Conservation (phyloP, 2,888 invertebrate genomes). For the Eurytoma californica region DNA sequence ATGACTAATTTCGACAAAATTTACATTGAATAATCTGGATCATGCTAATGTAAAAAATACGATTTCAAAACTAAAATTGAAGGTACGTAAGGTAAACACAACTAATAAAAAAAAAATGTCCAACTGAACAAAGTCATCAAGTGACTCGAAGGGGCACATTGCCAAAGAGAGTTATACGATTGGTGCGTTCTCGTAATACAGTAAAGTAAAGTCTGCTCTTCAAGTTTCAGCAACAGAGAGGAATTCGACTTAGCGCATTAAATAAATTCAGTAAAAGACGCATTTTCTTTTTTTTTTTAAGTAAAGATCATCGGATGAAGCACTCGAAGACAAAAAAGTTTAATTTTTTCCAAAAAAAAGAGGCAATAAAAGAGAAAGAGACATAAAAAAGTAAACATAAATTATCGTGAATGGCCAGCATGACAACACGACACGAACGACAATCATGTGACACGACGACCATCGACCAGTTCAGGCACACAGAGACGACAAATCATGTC, state of each 20-base stretch:
- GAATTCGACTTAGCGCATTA: no score
- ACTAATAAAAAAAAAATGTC: no score
- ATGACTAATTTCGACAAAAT: no score
- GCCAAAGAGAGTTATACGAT: slow-evolving; percentile 44
- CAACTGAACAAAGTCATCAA: no score
- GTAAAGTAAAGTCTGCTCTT: slow-evolving; percentile 28
- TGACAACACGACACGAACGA: slow-evolving; percentile 76
- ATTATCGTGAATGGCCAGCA: slow-evolving; percentile 71
- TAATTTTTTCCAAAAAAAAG: neutral
- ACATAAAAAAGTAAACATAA: slow-evolving; percentile 36
- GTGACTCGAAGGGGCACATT: neutral
- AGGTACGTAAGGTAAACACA: no score
- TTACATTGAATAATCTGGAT: no score
- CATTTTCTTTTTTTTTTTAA: neutral
- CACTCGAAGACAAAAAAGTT: slow-evolving; percentile 17
- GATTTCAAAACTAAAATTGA: no score
- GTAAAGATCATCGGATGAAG: neutral
- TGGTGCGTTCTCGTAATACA: slow-evolving; percentile 14
- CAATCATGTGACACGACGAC: slow-evolving; percentile 76
- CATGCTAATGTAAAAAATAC: no score
- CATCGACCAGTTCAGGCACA: slow-evolving; percentile 75
- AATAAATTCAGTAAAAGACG: no score
- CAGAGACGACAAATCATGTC: slow-evolving; percentile 71
- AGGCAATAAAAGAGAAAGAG: slow-evolving; percentile 30
- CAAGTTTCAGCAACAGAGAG: neutral